Evolutionary conservation across 2,888 invertebrate genomes (phyloP).

Genomic region (Sesia bembeciformis): DNA sequence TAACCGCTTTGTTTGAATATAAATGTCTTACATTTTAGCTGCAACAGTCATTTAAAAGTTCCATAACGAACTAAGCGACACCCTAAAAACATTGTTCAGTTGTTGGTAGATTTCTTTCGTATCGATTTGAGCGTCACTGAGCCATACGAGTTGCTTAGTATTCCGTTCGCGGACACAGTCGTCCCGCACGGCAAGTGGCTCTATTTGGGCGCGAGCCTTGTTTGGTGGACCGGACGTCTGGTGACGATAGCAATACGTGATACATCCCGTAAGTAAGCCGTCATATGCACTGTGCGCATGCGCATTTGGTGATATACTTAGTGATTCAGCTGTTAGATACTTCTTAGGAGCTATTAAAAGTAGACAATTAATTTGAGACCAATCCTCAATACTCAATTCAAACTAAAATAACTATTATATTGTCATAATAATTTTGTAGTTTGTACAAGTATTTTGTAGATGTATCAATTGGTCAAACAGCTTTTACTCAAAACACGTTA

Average conservation of each 20-base stretch:
- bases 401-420: no score
- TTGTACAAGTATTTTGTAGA: no score
- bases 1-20: no score
- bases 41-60: background rate
- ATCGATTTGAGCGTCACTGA: conserved; percentile 31
- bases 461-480: no score
- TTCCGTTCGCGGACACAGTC: conserved; percentile 22
- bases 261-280: conserved; percentile 21
- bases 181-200: conserved; percentile 38
- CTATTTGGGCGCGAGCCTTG: conserved; percentile 42
- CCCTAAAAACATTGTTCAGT: conserved; percentile 36
- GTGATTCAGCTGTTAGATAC: background rate
- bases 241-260: conserved; percentile 35
- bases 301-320: background rate
- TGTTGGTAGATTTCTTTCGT: conserved; percentile 29
- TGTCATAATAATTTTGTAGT: no score
- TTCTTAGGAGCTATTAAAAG: background rate
- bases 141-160: conserved; percentile 24
- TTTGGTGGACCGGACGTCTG: conserved; percentile 49
- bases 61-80: background rate
- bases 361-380: no score
- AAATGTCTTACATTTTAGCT: no score
- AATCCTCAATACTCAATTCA: no score
- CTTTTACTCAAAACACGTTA: no score
- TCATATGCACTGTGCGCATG: background rate